Evolutionary conservation across 2,113 vertebrate genomes (phyloP), one percentile per base, ranked within the genome.

Genomic region (Salvelinus namaycush): DNA sequence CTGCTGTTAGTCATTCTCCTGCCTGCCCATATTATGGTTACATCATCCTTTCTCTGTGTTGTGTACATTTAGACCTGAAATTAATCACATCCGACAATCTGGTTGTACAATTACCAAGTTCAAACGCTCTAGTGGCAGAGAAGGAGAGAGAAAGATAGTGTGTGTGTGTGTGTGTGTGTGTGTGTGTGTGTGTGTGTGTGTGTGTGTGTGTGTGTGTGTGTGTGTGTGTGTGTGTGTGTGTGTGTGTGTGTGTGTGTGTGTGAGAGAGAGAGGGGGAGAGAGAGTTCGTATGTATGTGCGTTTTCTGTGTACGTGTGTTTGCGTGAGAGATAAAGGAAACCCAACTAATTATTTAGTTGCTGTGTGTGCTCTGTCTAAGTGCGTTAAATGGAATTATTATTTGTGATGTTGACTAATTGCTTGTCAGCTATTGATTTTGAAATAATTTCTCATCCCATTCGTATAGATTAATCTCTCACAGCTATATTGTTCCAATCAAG

Each of bases 1-100:
- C 77, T 76, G 76, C 89, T 86, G 86, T 93, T 93, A 92, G 87
- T 86, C 87, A 79, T 85, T 7, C 74, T 74, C 11, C 90, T 91
- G 92, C 92, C 81, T 93, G 85, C 86, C 91, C 89, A 84, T 93
- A 92, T 93, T 93, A 88, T 93, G 91, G 92, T 92, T 92, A 92
- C 73, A 87, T 92, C 91, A 91, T 90, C 76, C 84, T 87, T 87
- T 90, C 88, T 91, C 93, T 92, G 90, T 93, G 89, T 89, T 93
- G 83, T 91, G 91, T 90, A 91, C 87, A 93, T 92, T 94, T 92
- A 88, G 88, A 92, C 89, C 88, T 90, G 88, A 89, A 93, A 94
- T 89, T 93, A 93, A 94, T 93, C 90, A 94, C 81, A 86, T 90
- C 83, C 83, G 88, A 86, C 87, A 90, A 87, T 91, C 89, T 90